Conservation (phyloP, 2,888 invertebrate genomes). For the Eugnorisma glareosa region DNA sequence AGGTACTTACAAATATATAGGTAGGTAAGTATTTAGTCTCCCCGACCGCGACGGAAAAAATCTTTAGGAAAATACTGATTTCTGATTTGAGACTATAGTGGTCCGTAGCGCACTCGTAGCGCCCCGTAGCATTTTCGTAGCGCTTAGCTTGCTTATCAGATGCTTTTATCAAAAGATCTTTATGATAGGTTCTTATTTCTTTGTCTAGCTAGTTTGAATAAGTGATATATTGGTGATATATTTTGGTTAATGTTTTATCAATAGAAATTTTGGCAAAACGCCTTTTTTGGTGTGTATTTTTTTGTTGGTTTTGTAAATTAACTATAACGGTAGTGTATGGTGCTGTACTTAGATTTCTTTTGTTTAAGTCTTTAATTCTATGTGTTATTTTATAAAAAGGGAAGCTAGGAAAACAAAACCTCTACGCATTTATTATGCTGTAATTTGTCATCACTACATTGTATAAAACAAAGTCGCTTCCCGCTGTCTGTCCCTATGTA, state of each 20-base stretch:
- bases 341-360: neutral
- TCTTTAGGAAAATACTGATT: neutral
- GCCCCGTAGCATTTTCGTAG: constrained; percentile 36
- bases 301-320: neutral
- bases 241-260: neutral
- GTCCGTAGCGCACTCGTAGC: constrained; percentile 29
- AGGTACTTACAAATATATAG: neutral
- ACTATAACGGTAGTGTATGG: neutral
- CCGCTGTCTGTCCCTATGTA: too few relatives aligned
- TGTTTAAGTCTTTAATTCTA: neutral
- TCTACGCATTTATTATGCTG: neutral
- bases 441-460: neutral
- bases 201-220: neutral
- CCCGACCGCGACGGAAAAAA: neutral
- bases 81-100: neutral
- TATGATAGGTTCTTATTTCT: neutral
- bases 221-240: neutral
- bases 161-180: neutral
- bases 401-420: neutral
- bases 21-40: neutral
- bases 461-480: too few relatives aligned
- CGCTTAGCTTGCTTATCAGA: neutral
- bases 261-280: neutral
- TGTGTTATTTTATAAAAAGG: neutral
- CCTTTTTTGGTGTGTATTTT: neutral